These are phyloP conservation scores for Odontomyia ornata DNA, from an alignment of 2,888 invertebrate genomes.

Conservation along the genomic window DNA sequence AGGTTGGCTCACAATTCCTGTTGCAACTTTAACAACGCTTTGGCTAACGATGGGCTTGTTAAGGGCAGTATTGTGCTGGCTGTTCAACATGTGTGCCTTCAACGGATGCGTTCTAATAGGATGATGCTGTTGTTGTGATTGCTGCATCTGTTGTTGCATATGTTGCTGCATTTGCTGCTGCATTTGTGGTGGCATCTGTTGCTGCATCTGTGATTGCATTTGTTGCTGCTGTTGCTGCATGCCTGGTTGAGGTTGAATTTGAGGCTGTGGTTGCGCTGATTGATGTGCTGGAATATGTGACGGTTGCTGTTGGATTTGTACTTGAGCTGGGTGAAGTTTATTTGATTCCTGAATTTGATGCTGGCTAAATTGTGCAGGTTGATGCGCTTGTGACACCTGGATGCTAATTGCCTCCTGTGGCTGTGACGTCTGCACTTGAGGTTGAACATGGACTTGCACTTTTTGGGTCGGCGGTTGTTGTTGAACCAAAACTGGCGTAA, in stretches of 20 bases:
- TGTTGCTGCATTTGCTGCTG: slow-evolving; percentile 25
- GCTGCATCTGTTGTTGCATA: slow-evolving; percentile 55
- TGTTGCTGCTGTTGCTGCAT: slow-evolving; percentile 63
- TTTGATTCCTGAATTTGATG: slow-evolving; percentile 45
- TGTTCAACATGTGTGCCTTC: slow-evolving; percentile 72
- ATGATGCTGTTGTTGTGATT: slow-evolving; percentile 56
- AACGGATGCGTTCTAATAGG: slow-evolving; percentile 67
- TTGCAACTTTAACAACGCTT: slow-evolving; percentile 41
- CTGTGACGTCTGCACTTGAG: slow-evolving; percentile 51
- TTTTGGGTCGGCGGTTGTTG: slow-evolving; percentile 4
- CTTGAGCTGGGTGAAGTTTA: slow-evolving; percentile 49
- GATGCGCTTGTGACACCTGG: slow-evolving; percentile 49
- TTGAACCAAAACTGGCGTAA: slow-evolving; percentile 43
- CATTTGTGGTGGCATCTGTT: slow-evolving; percentile 45
- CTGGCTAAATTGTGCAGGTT: slow-evolving; percentile 45
- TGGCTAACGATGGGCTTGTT: slow-evolving; percentile 50
- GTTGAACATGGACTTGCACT: slow-evolving; percentile 57
- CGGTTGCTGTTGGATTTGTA: slow-evolving; percentile 49
- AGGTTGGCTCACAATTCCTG: neutral
- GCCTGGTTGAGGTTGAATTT: slow-evolving; percentile 19
- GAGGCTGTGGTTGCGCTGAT: slow-evolving; percentile 60
- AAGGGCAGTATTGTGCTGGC: slow-evolving; percentile 61
- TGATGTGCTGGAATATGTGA: slow-evolving; percentile 48
- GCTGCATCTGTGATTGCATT: slow-evolving; percentile 57
- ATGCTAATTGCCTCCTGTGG: slow-evolving; percentile 50